Base-by-base conservation (phyloP, 2,888 invertebrate species). In the Lycaena phlaeas region DNA sequence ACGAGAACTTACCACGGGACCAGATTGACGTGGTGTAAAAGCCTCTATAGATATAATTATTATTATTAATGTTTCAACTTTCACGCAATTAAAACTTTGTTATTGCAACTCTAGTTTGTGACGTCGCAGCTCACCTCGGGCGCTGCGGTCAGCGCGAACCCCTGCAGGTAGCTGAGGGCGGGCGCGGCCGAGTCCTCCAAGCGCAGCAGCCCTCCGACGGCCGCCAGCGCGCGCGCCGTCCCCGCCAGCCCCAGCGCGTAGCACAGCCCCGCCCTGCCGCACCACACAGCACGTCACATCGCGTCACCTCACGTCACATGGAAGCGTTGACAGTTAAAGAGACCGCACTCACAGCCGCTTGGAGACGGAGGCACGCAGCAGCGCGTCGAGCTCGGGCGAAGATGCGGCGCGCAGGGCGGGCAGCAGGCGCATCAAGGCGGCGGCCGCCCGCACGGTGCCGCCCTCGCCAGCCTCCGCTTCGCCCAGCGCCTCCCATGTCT, bases 151-250 rank as follows among this genome's bases (percentile, higher is more conserved):
- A 49, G 50, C 31, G 55, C 52, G 30, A 59, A 47, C 44, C 53
- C 52, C 43, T 51, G 52, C 31, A 66, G 60, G 52, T 59, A 60
- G 56, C 47, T 34, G 25, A 43, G 27, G 29, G 53, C 44, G 54
- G 59, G 42, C 39, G 46, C 56, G n/a, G 11, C n/a, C 14, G 38
- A 17, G n/a, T 22, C 22, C 2, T 12, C 25, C 14, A 10, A 3
- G 4, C 64, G 60, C 48, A 59, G 65, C 54, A 68, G 61, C 49
- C 57, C 48, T 36, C 47, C 59, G 14, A 60, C 68, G 27, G 66
- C 74, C 30, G 61, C 68, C 39, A 58, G 59, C 48, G 64, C 57
- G 15, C 48, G 53, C 31, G 40, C 49, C 41, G 60, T 42, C 47
- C 56, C 73, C 39, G 59, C 52, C 51, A 61, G 54, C 3, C 68